phyloP scores from a whole-genome alignment of 2,113 vertebrate genomes.

The Takifugu flavidus region DNA sequence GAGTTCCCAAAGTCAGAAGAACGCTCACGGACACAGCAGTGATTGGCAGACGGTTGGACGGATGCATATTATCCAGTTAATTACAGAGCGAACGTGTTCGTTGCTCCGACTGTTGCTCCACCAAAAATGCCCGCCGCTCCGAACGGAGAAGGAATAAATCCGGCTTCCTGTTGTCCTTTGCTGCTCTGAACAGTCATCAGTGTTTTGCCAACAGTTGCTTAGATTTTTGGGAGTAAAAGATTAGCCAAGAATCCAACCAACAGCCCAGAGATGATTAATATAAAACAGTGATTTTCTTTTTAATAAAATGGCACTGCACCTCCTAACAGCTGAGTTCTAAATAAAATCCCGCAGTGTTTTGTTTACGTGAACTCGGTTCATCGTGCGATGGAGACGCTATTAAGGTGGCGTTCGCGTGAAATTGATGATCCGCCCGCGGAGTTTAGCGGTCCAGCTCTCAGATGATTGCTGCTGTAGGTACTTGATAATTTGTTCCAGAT shows the following conservation, averaged over 20 bases:
- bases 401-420: not conserved
- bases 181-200: too few relatives aligned
- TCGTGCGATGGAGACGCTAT: not conserved
- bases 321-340: too few relatives aligned
- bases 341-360: too few relatives aligned
- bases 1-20: conserved; percentile 20
- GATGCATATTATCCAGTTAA: conserved; percentile 36
- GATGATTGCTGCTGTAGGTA: conserved; percentile 26
- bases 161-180: not conserved
- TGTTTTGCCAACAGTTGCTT: too few relatives aligned
- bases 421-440: conserved; percentile 3
- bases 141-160: not conserved
- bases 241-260: too few relatives aligned
- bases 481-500: conserved; percentile 39
- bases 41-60: conserved; percentile 26
- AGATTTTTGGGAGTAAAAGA: too few relatives aligned
- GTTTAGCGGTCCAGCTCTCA: conserved; percentile 9
- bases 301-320: too few relatives aligned
- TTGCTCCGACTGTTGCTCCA: conserved; percentile 1
- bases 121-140: not conserved
- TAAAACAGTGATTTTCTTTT: too few relatives aligned
- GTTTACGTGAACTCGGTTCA: not conserved
- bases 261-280: too few relatives aligned
- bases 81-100: conserved; percentile 20
- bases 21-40: conserved; percentile 6